Base-by-base conservation (phyloP, 2,113 vertebrate genomes). In the Pluvialis apricaria region DNA sequence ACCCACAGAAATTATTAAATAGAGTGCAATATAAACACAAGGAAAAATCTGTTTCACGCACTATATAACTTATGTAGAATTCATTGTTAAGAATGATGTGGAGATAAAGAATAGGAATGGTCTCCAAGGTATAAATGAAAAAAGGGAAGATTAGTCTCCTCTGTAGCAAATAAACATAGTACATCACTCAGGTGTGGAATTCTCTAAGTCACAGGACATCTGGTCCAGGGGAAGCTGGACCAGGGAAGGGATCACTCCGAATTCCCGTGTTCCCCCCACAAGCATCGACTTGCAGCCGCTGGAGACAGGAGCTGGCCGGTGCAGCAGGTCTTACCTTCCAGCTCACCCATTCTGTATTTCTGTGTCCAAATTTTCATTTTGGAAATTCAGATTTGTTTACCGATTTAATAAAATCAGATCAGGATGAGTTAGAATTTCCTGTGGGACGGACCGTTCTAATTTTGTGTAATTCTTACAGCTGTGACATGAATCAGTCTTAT, bases 1-100 rank as follows among this genome's bases (percentile, higher is more conserved):
- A 84, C 52, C 29, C 83, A 84, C 47, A 79, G 80, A 96, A 92
- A 87, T 94, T 87, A 87, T 85, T 86, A 71, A 88, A 92, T 75
- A 58, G 57, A 90, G 58, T 76, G 54, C 34, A 85, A 38, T 89
- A 82, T 76, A 95, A 96, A 85, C 81, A 94, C 36, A 82, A 64
- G 44, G 61, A 89, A 92, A 92, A 96, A 76, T 89, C 57, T 89
- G 38, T 91, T 91, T 92, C 69, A 79, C 66, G 25, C 29, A 22
- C 31, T 62, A 26, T 91, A 13, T 68, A 92, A 85, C n/a, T 91
- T 94, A 76, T 61, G 87, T 69, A 57, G 87, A 94, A 89, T 87
- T 89, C 36, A 60, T 85, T 96, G 89, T 82, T 95, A 57, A 57
- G 82, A 72, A 44, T 82, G 57, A 72, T 2, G 1, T 44, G 38